Percentiles rank a stretch among this genome's conserved stretches.
These are phyloP conservation scores for Crepidodera aurea DNA, from an alignment of 2,888 invertebrate genomes.

Conservation along the genomic window DNA sequence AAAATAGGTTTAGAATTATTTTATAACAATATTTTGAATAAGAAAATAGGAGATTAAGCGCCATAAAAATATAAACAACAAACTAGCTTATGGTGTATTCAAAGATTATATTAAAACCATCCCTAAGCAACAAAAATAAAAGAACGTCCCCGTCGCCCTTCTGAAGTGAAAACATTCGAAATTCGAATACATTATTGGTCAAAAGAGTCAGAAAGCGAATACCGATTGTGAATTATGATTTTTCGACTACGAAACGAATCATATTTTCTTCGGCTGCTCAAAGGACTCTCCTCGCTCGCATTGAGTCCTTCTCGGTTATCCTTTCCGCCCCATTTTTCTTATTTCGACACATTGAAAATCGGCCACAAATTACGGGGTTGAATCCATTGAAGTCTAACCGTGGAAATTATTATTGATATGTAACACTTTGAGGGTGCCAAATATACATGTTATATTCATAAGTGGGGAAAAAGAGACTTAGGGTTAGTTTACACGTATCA, in stretches of 20 bases:
- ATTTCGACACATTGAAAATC: conserved; percentile 49
- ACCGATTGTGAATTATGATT: conserved; percentile 62
- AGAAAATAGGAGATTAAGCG: too few species aligned
- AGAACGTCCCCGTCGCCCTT: too few species aligned
- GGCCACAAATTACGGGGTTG: conserved; percentile 56
- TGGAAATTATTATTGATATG: conserved; percentile 62
- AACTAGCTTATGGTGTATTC: too few species aligned
- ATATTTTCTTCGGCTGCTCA: conserved; percentile 61
- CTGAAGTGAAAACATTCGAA: not conserved
- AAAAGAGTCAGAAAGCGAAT: conserved; percentile 60
- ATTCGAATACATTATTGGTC: conserved; percentile 60
- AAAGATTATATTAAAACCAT: too few species aligned
- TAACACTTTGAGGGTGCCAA: conserved; percentile 64
- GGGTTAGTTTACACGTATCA: not conserved
- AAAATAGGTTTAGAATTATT: too few species aligned
- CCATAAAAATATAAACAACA: too few species aligned
- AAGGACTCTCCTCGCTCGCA: conserved; percentile 51
- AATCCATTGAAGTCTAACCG: conserved; percentile 57
- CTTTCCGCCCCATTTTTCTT: conserved; percentile 43
- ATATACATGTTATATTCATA: conserved; percentile 63
- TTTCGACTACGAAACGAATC: conserved; percentile 60
- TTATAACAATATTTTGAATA: too few species aligned
- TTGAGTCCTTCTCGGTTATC: conserved; percentile 29
- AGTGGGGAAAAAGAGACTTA: conserved; percentile 44
- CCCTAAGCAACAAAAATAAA: too few species aligned